Evolutionary conservation across 2,113 vertebrate genomes (phyloP).

Genomic region (Lutjanus erythropterus): DNA sequence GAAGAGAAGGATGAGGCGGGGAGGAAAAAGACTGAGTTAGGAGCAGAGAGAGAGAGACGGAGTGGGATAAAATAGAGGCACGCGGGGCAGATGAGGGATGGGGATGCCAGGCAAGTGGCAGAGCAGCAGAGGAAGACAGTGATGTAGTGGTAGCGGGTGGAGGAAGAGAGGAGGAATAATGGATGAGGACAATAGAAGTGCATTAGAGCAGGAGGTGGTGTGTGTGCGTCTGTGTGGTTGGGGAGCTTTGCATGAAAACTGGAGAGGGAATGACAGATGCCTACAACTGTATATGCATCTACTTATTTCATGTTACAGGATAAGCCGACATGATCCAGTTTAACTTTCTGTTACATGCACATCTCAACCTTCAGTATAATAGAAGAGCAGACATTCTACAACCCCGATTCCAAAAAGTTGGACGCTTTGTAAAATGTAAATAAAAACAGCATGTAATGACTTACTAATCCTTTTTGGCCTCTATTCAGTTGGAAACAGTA

Average conservation of each 20-base stretch:
- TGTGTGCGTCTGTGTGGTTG: slow-evolving; percentile 30
- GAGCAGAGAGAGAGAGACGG: slow-evolving; percentile 49
- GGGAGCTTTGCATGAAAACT: slow-evolving; percentile 16
- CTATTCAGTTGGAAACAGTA: no score
- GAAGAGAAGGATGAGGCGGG: slow-evolving; percentile 60
- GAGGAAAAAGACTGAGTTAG: slow-evolving; percentile 60
- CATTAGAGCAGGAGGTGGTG: slow-evolving; percentile 79
- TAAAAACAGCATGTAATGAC: no score
- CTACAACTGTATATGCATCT: slow-evolving; percentile 31
- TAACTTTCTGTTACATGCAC: slow-evolving; percentile 12
- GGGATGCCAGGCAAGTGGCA: slow-evolving; percentile 70
- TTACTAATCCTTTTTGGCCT: no score
- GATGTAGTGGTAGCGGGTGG: slow-evolving; percentile 78
- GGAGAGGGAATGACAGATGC: slow-evolving; percentile 34
- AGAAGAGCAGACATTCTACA: slow-evolving; percentile 13
- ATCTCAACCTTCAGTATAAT: slow-evolving; percentile 3
- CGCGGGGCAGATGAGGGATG: slow-evolving; percentile 73
- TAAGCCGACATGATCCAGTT: slow-evolving; percentile 32
- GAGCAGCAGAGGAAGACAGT: slow-evolving; percentile 75
- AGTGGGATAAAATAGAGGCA: slow-evolving; percentile 58
- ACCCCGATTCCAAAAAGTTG: no score
- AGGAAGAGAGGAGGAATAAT: slow-evolving; percentile 80
- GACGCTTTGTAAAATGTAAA: no score
- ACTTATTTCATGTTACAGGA: slow-evolving; percentile 49
- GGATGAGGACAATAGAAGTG: slow-evolving; percentile 86